These are phyloP conservation scores for Probosciger aterrimus DNA, from an alignment of 2,113 vertebrate genomes.

Conservation along the genomic window DNA sequence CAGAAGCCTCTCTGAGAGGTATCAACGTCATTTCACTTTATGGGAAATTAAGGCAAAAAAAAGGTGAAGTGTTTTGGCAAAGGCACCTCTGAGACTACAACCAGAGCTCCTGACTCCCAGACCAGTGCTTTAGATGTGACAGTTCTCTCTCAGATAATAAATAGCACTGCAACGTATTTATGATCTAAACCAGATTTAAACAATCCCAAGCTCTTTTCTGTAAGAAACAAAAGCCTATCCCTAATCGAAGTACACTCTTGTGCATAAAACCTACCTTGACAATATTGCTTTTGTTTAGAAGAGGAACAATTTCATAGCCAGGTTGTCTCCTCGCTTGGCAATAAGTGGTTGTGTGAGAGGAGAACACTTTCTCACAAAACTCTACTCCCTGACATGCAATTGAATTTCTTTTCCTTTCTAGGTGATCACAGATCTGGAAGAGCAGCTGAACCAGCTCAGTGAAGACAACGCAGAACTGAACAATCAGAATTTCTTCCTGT, in stretches of 20 bases:
- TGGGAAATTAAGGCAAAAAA: background rate
- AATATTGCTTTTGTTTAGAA: background rate
- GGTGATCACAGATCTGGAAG: conserved; percentile 98
- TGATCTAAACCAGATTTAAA: background rate
- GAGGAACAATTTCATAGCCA: background rate
- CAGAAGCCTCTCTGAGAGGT: background rate
- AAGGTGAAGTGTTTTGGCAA: background rate
- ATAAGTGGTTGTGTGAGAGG: background rate
- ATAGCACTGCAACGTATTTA: background rate
- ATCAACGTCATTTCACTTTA: background rate
- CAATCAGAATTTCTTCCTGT: conserved; percentile 97
- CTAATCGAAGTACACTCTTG: background rate
- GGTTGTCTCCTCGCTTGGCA: background rate
- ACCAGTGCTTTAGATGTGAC: background rate
- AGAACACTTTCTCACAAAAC: background rate
- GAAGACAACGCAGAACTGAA: conserved; percentile 97
- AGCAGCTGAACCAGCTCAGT: conserved; percentile 91
- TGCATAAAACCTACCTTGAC: background rate
- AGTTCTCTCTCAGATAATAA: background rate
- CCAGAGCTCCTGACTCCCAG: background rate
- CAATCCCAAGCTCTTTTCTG: background rate
- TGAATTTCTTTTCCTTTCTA: conserved; percentile 44
- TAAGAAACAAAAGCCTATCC: background rate
- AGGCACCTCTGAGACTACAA: background rate
- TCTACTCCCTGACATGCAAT: background rate